A percentile compares a stretch with the other conserved stretches of the same genome.
Conservation (phyloP, 2,888 invertebrate genomes). For the Pheosia gnoma region DNA sequence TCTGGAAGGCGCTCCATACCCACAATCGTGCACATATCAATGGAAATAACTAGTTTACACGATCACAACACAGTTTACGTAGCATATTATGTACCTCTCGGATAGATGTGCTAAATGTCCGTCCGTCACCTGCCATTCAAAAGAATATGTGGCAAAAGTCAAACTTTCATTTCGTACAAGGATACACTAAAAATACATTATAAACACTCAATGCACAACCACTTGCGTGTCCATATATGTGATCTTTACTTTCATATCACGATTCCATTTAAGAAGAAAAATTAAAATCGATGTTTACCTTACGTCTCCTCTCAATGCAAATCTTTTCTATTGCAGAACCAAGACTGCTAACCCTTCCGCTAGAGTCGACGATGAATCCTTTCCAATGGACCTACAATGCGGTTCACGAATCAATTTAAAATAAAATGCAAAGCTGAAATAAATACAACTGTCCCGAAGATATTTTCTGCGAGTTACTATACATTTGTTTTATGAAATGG, state of each 20-base stretch:
- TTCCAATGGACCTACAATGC: conserved; percentile 75
- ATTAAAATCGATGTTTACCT: conserved; percentile 84
- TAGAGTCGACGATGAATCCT: conserved; percentile 78
- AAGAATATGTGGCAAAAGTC: conserved; percentile 85
- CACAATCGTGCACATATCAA: conserved; percentile 46
- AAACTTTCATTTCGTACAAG: conserved; percentile 84
- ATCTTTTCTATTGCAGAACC: conserved; percentile 82
- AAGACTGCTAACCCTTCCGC: conserved; percentile 82
- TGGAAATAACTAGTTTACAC: conserved; percentile 56
- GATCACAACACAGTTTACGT: conserved; percentile 65
- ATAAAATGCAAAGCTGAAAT: conserved; percentile 84
- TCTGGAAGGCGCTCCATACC: conserved; percentile 54
- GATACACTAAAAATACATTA: conserved; percentile 83
- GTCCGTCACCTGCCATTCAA: conserved; percentile 84
- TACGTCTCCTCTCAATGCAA: conserved; percentile 82
- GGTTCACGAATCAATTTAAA: conserved; percentile 82
- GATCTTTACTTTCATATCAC: conserved; percentile 57
- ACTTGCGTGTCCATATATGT: conserved; percentile 49
- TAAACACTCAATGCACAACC: conserved; percentile 68
- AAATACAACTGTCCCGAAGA: conserved; percentile 83
- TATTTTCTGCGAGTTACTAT: conserved; percentile 85
- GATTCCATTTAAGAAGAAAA: conserved; percentile 74
- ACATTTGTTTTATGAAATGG: conserved; percentile 85
- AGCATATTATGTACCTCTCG: conserved; percentile 68
- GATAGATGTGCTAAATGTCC: conserved; percentile 65